Percentiles rank a stretch among this genome's conserved stretches.
These are phyloP conservation scores for Carassius gibelio DNA, from an alignment of 2,113 vertebrate genomes.

Conservation along the genomic window DNA sequence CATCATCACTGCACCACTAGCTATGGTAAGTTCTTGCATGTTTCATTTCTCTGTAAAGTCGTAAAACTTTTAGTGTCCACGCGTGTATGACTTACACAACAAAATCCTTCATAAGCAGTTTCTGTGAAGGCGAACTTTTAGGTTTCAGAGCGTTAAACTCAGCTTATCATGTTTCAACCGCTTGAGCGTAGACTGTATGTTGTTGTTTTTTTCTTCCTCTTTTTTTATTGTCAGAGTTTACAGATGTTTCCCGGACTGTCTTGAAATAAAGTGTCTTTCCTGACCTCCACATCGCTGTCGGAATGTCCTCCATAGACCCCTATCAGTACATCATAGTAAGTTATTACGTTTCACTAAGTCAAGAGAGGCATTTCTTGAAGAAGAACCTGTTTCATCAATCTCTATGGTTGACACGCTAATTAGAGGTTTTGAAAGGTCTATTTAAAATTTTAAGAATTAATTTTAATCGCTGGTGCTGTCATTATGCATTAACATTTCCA, in stretches of 20 bases:
- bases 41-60: background rate
- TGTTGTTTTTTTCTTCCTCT: slow-evolving; percentile 4
- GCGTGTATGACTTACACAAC: background rate
- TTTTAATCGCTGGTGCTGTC: too few relatives aligned
- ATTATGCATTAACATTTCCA: too few relatives aligned
- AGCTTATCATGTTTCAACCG: slow-evolving; percentile 1
- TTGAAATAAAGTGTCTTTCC: slow-evolving; percentile 33
- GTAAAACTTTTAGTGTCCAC: background rate
- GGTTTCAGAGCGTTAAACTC: background rate
- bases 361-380: background rate
- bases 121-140: background rate
- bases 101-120: background rate
- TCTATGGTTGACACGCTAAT: background rate
- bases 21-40: background rate
- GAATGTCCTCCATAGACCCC: slow-evolving; percentile 88
- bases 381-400: background rate
- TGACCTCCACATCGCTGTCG: slow-evolving; percentile 43
- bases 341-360: background rate
- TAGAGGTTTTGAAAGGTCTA: too few relatives aligned
- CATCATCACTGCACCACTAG: background rate
- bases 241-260: slow-evolving; percentile 42
- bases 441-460: too few relatives aligned
- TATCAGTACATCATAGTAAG: slow-evolving; percentile 91
- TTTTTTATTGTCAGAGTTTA: background rate
- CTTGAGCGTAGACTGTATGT: background rate